Evolutionary conservation across 2,797 vertebrate species (phyloP), one percentile per base, ranked within the genome.

Genomic region (Oryzias dopingdopingensis): DNA sequence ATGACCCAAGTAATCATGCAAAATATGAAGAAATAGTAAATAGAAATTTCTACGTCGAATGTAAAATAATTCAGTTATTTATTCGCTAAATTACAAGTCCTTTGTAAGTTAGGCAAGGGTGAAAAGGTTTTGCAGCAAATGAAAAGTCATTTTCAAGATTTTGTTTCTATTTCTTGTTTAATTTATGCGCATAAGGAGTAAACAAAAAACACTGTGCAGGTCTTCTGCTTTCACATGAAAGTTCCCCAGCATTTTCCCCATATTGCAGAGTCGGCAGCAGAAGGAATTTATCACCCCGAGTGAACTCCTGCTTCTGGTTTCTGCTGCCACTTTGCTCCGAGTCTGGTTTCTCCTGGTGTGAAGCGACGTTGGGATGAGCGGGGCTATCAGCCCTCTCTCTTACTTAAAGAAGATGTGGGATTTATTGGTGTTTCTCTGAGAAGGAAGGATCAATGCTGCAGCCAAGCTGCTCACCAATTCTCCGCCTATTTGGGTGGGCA

Each of bases 401-500:
- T 58, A 62, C 66, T 61, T 54, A 74, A 77, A 49, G 41, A 77
- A 68, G 32, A 72, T 52, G 51, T 62, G 49, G 77, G 83, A 84
- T 85, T 86, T 83, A 56, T 20, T 14, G 26, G 64, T 26, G 70
- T 76, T 82, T 86, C 66, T 51, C 47, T 61, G 70, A 52, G 56
- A 85, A 72, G 72, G 64, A 57, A 52, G 80, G 81, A 82, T 86
- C 64, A 84, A 74, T 56, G 66, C 44, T 51, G 62, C 57, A 78
- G 80, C 65, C 61, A 50, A 76, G 62, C 68, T 43, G 49, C 53
- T 57, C 50, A 26, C 60, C 37, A 53, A 44, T 56, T 56, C 59
- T 58, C 65, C 40, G 18, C 62, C 64, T 56, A 55, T 85, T 80
- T 87, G 85, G 81, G 86, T 88, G 86, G 85, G 82, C 85, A 83